Evolutionary conservation across 2,797 vertebrate species (phyloP).

Genomic region (Spinus olivaceus): DNA sequence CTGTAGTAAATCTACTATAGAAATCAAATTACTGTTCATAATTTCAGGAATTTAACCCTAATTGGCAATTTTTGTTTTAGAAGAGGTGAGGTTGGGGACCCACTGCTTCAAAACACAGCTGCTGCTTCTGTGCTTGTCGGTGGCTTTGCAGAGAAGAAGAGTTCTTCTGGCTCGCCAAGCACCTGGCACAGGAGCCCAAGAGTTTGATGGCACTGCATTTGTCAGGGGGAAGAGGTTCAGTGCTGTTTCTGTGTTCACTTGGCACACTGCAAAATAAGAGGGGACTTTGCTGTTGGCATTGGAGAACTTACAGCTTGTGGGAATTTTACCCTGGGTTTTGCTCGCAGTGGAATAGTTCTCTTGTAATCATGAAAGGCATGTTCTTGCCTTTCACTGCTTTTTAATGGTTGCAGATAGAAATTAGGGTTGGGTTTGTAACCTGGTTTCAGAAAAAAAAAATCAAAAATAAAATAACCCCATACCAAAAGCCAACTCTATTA

Average conservation of each 20-base stretch:
- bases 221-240: not conserved
- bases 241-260: not conserved
- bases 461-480: rapidly evolving
- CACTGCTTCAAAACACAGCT: constrained; percentile 56
- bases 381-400: not conserved
- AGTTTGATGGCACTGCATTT: not conserved
- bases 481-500: not conserved
- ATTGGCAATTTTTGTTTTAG: constrained; percentile 43
- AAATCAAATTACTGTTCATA: constrained; percentile 47
- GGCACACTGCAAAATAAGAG: constrained; percentile 18
- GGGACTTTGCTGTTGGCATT: not conserved
- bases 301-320: not conserved
- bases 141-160: constrained; percentile 13
- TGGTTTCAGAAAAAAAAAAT: not conserved
- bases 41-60: constrained; percentile 31
- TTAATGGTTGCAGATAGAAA: not conserved
- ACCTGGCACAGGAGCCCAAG: constrained; percentile 25
- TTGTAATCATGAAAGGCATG: not conserved
- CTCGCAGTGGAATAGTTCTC: not conserved
- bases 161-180: not conserved
- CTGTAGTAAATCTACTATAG: not conserved
- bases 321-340: not conserved
- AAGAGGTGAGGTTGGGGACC: not conserved
- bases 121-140: not conserved
- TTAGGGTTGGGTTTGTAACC: not conserved